Percentiles rank a stretch among this genome's conserved stretches.
These are phyloP conservation scores for Sycophaga agraensis DNA, from an alignment of 1,140 invertebrate species.

Conservation along the genomic window DNA sequence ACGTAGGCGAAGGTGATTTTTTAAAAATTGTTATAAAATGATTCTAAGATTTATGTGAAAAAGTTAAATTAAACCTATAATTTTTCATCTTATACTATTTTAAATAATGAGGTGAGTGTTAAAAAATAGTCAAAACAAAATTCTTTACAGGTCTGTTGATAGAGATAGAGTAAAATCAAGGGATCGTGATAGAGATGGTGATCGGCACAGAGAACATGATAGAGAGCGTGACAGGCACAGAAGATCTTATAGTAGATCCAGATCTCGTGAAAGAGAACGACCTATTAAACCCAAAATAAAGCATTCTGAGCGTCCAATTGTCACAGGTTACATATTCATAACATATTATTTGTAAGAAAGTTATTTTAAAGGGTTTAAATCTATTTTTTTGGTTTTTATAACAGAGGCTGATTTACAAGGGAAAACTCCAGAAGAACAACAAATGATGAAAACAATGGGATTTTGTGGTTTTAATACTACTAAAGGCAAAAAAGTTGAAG, in stretches of 20 bases:
- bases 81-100: too few species aligned
- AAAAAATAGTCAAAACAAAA: too few species aligned
- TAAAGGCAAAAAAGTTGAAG: slow-evolving; percentile 92
- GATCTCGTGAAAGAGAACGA: slow-evolving; percentile 56
- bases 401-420: slow-evolving; percentile 74
- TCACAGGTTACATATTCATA: slow-evolving; percentile 53
- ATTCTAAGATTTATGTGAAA: not conserved
- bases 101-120: too few species aligned
- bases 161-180: slow-evolving; percentile 54
- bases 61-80: slow-evolving; percentile 34
- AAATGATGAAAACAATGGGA: slow-evolving; percentile 96
- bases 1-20: slow-evolving; percentile 48
- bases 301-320: slow-evolving; percentile 60
- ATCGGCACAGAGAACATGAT: slow-evolving; percentile 43
- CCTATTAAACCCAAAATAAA: slow-evolving; percentile 48
- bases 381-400: not conserved
- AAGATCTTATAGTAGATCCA: slow-evolving; percentile 57
- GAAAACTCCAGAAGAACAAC: slow-evolving; percentile 87
- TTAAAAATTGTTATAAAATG: not conserved
- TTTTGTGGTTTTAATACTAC: slow-evolving; percentile 94
- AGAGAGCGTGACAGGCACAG: slow-evolving; percentile 56
- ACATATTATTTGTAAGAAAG: not conserved
- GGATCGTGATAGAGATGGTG: slow-evolving; percentile 50
- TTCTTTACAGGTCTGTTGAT: slow-evolving; percentile 43
- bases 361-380: too few species aligned